Conservation (phyloP, 92 coral and sea anemone genomes). For the Meandrina meandrites region DNA sequence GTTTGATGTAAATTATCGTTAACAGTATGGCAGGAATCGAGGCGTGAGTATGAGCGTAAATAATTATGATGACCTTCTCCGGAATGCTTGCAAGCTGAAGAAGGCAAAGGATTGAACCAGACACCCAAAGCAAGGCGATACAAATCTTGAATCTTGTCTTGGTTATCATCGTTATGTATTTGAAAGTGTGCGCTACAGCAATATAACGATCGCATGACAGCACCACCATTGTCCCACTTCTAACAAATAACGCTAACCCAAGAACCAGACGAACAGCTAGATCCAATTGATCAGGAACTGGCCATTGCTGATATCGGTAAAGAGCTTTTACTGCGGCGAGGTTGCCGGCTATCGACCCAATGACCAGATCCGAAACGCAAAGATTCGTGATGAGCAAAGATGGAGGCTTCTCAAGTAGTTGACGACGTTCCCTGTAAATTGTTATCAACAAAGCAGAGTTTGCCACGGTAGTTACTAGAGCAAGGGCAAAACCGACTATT, state of each 20-base stretch:
- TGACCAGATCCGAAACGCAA: constrained; percentile 19
- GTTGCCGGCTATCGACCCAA: constrained; percentile 30
- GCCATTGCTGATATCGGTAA: constrained; percentile 4
- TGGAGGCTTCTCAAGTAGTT: constrained; percentile 20
- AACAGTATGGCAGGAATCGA: constrained; percentile 45
- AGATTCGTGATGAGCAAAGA: constrained; percentile 22
- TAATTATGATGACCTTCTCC: constrained; percentile 16
- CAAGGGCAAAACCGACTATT: constrained; percentile 12
- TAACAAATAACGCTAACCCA: constrained; percentile 38
- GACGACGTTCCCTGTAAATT: constrained; percentile 12
- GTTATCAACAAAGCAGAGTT: constrained; percentile 18
- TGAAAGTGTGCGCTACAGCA: constrained; percentile 49
- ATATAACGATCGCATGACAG: constrained; percentile 52
- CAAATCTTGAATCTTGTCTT: constrained; percentile 20
- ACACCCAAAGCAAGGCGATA: constrained; percentile 38
- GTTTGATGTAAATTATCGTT: constrained; percentile 46
- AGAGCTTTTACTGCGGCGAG: constrained; percentile 25
- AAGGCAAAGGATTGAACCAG: constrained; percentile 37
- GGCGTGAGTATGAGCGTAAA: constrained; percentile 56
- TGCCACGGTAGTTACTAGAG: constrained; percentile 7
- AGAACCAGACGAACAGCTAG: constrained; percentile 15
- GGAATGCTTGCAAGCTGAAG: constrained; percentile 54
- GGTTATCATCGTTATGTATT: constrained; percentile 39
- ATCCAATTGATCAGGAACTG: constrained; percentile 25
- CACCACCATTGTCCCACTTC: constrained; percentile 42